phyloP scores from a whole-genome alignment of 1,140 invertebrate species.

The Ptiloglossa arizonensis region DNA sequence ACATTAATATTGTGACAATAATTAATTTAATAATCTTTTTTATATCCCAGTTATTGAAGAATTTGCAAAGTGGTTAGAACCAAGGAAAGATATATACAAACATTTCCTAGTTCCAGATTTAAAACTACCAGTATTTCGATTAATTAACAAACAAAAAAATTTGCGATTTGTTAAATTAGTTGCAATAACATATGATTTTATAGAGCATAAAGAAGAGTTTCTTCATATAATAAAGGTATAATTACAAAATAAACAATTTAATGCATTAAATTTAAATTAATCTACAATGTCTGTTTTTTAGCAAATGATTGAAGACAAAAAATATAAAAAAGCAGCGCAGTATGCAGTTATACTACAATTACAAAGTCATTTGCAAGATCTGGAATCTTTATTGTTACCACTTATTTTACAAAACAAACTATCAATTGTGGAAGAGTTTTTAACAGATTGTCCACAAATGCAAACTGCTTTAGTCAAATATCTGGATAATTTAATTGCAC shows the following conservation, averaged over 20 bases:
- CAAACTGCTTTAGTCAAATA: slow-evolving; percentile 84
- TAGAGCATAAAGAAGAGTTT: slow-evolving; percentile 81
- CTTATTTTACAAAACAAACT: slow-evolving; percentile 89
- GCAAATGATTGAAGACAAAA: slow-evolving; percentile 81
- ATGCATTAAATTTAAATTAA: neutral
- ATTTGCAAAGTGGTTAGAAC: slow-evolving; percentile 81
- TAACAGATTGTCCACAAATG: slow-evolving; percentile 83
- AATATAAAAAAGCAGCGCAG: slow-evolving; percentile 87
- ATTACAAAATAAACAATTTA: neutral
- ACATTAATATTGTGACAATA: neutral
- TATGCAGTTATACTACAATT: slow-evolving; percentile 85
- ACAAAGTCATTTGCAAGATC: slow-evolving; percentile 84
- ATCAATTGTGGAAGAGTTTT: slow-evolving; percentile 86
- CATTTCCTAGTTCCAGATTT: slow-evolving; percentile 80
- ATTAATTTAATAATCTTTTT: slow-evolving; percentile 13
- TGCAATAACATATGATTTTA: slow-evolving; percentile 82
- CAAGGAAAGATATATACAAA: slow-evolving; percentile 70
- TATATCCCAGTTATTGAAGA: slow-evolving; percentile 83
- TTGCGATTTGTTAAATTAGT: slow-evolving; percentile 82
- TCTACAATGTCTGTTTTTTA: slow-evolving; percentile 59
- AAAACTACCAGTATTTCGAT: slow-evolving; percentile 84
- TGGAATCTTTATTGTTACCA: slow-evolving; percentile 87
- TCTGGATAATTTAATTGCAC: slow-evolving; percentile 84
- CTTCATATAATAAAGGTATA: slow-evolving; percentile 79
- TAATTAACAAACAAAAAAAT: slow-evolving; percentile 83